Evolutionary conservation across 2,113 vertebrate species (phyloP).

Genomic region (Chamaetylas fuelleborni): DNA sequence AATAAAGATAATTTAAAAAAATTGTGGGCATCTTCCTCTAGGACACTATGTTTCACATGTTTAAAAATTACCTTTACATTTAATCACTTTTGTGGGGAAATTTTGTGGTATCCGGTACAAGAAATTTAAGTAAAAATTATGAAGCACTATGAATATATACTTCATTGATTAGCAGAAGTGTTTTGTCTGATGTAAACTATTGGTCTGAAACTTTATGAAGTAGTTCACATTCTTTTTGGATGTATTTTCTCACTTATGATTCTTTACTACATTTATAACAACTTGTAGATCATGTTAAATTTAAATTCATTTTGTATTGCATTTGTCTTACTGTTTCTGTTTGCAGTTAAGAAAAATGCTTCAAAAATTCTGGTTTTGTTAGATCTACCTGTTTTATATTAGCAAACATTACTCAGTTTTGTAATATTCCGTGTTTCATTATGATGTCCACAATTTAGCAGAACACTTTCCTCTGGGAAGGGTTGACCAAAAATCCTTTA

Average conservation of each 20-base stretch:
- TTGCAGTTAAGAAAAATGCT: not conserved
- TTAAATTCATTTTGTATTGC: not conserved
- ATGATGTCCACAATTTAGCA: not conserved
- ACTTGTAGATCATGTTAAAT: not conserved
- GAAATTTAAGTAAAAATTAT: not conserved
- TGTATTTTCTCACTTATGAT: not conserved
- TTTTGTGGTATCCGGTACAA: not conserved
- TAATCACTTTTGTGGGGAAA: not conserved
- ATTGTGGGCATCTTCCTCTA: not conserved
- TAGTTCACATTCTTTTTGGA: not conserved
- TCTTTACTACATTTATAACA: not conserved
- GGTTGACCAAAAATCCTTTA: not conserved
- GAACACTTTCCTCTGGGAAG: not conserved
- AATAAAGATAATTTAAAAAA: not conserved
- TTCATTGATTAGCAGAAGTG: not conserved
- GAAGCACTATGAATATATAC: not conserved
- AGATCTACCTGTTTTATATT: not conserved
- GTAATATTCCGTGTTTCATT: not conserved
- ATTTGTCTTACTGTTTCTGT: not conserved
- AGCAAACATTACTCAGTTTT: not conserved
- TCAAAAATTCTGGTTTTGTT: not conserved
- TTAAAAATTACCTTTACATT: not conserved
- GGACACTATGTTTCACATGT: not conserved
- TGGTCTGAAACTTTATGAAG: not conserved
- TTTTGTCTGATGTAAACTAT: not conserved